Conservation (phyloP, 2,113 vertebrate species). For the Ploceus nigricollis region DNA sequence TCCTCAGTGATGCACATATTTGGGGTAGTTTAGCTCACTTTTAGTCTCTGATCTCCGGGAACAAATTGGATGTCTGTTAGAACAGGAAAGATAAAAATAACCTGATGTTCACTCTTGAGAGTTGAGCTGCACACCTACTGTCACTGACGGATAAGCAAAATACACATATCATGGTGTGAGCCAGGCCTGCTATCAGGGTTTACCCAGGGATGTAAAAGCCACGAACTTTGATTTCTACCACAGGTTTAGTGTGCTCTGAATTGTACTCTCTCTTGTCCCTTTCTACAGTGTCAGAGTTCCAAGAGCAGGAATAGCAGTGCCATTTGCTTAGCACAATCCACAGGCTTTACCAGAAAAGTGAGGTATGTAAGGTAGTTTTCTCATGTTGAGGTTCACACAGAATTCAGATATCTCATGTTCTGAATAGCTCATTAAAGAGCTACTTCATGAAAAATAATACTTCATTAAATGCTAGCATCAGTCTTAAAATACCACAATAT, state of each 20-base stretch:
- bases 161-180: rapidly evolving
- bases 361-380: neutral
- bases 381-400: neutral
- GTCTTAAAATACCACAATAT: neutral
- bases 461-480: neutral
- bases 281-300: neutral
- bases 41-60: neutral
- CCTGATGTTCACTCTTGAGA: neutral
- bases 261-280: neutral
- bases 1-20: neutral
- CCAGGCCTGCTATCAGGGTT: neutral
- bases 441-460: neutral
- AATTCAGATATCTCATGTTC: neutral
- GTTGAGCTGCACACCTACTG: neutral
- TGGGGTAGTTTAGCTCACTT: neutral
- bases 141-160: neutral
- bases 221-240: neutral
- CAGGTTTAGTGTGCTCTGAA: neutral
- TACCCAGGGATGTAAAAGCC: neutral
- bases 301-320: neutral
- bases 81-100: neutral
- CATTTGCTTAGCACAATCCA: neutral
- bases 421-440: neutral
- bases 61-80: neutral
- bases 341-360: neutral